Evolutionary conservation across 2,888 invertebrate genomes (phyloP).

Genomic region (Oscheius myriophilus): DNA sequence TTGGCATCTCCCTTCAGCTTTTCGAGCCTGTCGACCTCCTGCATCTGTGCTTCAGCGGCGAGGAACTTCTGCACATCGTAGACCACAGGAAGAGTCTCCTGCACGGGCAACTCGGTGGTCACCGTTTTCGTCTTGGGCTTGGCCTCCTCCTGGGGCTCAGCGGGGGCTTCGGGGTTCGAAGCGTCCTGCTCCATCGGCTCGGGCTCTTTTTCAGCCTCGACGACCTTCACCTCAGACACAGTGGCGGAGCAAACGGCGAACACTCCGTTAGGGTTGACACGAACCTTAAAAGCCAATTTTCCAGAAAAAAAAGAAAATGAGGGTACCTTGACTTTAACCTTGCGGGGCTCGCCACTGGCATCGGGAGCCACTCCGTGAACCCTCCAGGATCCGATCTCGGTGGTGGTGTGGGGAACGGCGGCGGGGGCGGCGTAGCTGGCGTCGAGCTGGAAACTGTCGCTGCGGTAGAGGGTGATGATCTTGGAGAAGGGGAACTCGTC

Average conservation of each 20-base stretch:
- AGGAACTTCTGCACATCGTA: slow-evolving; percentile 81
- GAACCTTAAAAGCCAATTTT: slow-evolving; percentile 75
- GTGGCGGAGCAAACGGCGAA: slow-evolving; percentile 87
- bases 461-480: slow-evolving; percentile 89
- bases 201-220: slow-evolving; percentile 42
- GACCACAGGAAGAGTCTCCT: slow-evolving; percentile 79
- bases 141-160: slow-evolving; percentile 19
- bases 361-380: slow-evolving; percentile 80
- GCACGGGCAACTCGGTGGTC: slow-evolving; percentile 85
- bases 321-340: slow-evolving; percentile 83
- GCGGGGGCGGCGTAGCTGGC: slow-evolving; percentile 81
- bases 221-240: slow-evolving; percentile 73
- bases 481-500: slow-evolving; percentile 91
- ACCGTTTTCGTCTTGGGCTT: slow-evolving; percentile 83
- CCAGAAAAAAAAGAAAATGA: not conserved
- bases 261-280: slow-evolving; percentile 91
- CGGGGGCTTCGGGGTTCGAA: slow-evolving; percentile 8
- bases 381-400: slow-evolving; percentile 71
- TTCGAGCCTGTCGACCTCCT: slow-evolving; percentile 84
- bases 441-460: slow-evolving; percentile 86
- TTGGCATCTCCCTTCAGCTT: slow-evolving; percentile 93
- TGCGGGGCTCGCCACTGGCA: slow-evolving; percentile 88
- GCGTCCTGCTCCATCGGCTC: slow-evolving; percentile 29
- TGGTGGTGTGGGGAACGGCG: slow-evolving; percentile 80
- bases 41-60: slow-evolving; percentile 82